phyloP scores from a whole-genome alignment of 2,888 invertebrate genomes.

The Hirtodrosophila trivittata region DNA sequence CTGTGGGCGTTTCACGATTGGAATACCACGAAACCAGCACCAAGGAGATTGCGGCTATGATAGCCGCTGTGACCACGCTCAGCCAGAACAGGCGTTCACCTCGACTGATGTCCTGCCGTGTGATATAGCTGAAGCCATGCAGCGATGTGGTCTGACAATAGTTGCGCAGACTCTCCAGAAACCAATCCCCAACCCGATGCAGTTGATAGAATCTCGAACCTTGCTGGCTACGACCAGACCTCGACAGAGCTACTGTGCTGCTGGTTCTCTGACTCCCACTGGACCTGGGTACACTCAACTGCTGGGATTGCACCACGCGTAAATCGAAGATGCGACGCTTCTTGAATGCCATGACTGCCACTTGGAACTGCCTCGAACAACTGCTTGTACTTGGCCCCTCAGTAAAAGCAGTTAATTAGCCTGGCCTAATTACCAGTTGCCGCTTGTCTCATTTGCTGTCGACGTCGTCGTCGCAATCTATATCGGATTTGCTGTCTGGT shows the following conservation, averaged over 20 bases:
- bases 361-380: conserved; percentile 5
- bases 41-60: conserved; percentile 85
- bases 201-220: conserved; percentile 17
- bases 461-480: conserved; percentile 47
- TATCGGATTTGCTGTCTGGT: conserved; percentile 69
- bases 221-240: background rate
- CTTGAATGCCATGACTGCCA: conserved; percentile 56
- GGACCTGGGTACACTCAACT: conserved; percentile 3
- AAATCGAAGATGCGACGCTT: conserved; percentile 69
- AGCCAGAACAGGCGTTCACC: conserved; percentile 86
- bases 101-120: conserved; percentile 85
- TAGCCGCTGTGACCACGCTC: conserved; percentile 85
- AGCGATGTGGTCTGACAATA: conserved; percentile 89
- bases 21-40: conserved; percentile 86
- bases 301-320: conserved; percentile 54
- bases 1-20: conserved; percentile 86
- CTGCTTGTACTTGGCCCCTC: conserved; percentile 24
- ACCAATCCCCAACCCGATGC: conserved; percentile 68
- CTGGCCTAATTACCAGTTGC: conserved; percentile 48
- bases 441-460: conserved; percentile 36
- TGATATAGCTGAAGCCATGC: conserved; percentile 89
- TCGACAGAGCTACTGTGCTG: conserved; percentile 1
- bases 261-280: conserved; percentile 1
- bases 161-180: conserved; percentile 82
- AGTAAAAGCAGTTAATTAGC: conserved; percentile 38